These are phyloP conservation scores for Pristionchus arcanus DNA, from an alignment of 2,888 invertebrate species.

Conservation along the genomic window DNA sequence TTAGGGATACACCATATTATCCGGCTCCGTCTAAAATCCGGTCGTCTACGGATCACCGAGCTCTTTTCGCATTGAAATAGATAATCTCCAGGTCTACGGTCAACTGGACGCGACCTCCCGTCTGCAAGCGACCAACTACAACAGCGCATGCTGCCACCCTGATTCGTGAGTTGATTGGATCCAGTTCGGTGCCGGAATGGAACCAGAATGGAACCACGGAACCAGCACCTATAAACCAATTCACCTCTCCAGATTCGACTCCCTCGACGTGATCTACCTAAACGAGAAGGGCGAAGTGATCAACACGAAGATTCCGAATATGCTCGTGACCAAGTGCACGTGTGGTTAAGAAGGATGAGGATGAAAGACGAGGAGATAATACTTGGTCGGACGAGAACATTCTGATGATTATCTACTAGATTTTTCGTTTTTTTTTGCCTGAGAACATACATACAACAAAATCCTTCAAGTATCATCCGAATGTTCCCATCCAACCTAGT, in stretches of 20 bases:
- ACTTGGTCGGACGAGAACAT: too few species aligned
- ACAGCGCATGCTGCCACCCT: constrained; percentile 37
- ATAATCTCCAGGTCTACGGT: constrained; percentile 9
- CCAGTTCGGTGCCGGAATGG: too few species aligned
- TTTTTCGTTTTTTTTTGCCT: too few species aligned
- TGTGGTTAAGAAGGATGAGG: constrained; percentile 81
- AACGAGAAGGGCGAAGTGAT: constrained; percentile 67
- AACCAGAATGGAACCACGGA: too few species aligned
- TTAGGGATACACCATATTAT: not conserved
- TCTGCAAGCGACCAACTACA: not conserved
- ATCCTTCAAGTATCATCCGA: too few species aligned
- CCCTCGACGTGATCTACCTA: constrained; percentile 86
- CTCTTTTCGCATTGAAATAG: too few species aligned
- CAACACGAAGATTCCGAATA: constrained; percentile 87
- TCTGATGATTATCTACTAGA: too few species aligned
- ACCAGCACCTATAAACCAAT: not conserved
- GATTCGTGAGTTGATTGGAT: constrained; percentile 16
- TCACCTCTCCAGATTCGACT: constrained; percentile 84
- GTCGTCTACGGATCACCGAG: too few species aligned
- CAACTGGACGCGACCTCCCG: constrained; percentile 26
- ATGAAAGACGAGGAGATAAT: not conserved
- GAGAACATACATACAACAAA: too few species aligned
- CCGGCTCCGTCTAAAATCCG: too few species aligned
- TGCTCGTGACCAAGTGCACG: constrained; percentile 95
- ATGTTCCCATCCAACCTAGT: too few species aligned